A percentile compares a stretch with the other conserved stretches of the same genome.
Evolutionary conservation across 1,140 invertebrate genomes (phyloP).

Genomic region (Halotydeus destructor): DNA sequence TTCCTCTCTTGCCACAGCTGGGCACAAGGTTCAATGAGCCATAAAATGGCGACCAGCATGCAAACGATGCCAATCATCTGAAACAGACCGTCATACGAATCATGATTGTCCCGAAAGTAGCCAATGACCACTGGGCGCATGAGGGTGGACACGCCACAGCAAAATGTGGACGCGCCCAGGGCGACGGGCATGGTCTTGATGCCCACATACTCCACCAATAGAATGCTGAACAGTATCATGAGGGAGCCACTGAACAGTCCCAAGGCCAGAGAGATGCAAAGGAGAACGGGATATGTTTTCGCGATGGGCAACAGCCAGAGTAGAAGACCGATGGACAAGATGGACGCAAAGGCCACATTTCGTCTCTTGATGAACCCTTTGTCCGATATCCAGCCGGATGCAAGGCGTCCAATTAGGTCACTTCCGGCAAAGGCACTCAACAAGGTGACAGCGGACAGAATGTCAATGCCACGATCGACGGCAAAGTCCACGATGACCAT

Average conservation of each 20-base stretch:
- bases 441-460: conserved; percentile 10
- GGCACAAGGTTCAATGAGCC: no score
- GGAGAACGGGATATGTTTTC: neutral
- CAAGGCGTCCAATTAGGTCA: conserved; percentile 15
- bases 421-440: conserved; percentile 14
- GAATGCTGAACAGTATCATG: conserved; percentile 15
- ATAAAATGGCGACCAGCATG: conserved; percentile 14
- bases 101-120: conserved; percentile 16
- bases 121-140: conserved; percentile 16
- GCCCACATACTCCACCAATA: conserved; percentile 16
- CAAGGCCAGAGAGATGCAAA: conserved; percentile 1
- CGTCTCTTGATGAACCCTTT: conserved; percentile 11
- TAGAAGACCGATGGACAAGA: conserved; percentile 11
- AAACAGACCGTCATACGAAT: conserved; percentile 16
- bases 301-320: conserved; percentile 8
- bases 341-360: conserved; percentile 12
- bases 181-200: conserved; percentile 11
- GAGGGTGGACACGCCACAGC: conserved; percentile 11
- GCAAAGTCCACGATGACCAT: conserved; percentile 18
- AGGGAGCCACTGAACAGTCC: conserved; percentile 11
- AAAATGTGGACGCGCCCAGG: conserved; percentile 13
- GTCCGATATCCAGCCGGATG: conserved; percentile 16
- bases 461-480: conserved; percentile 12
- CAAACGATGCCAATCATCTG: conserved; percentile 12
- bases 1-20: no score